phyloP scores from a whole-genome alignment of 1,140 invertebrate species.

The Sinonovacula constricta region DNA sequence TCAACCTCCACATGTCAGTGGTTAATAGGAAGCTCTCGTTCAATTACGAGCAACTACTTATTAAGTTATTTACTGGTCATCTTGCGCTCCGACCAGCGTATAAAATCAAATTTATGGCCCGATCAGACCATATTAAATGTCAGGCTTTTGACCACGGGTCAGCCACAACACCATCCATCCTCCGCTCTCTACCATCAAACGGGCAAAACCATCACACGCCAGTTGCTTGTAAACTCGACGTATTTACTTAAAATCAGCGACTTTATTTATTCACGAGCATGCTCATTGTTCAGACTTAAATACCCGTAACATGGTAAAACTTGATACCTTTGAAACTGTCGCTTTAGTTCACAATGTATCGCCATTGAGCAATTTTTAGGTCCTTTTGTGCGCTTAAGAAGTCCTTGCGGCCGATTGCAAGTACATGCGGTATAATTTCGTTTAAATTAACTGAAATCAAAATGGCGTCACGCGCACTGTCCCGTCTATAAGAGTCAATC shows the following conservation, averaged over 20 bases:
- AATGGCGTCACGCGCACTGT: constrained; percentile 11
- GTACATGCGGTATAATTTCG: constrained; percentile 41
- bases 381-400: constrained; percentile 33
- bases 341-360: constrained; percentile 42
- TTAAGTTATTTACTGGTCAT: constrained; percentile 48
- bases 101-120: constrained; percentile 28
- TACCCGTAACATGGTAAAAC: constrained; percentile 51
- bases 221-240: too few species aligned
- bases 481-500: constrained; percentile 21
- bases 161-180: too few species aligned
- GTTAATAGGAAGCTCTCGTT: neutral
- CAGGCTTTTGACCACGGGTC: constrained; percentile 19
- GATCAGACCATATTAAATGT: constrained; percentile 23
- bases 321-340: constrained; percentile 44
- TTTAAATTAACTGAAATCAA: constrained; percentile 53
- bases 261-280: constrained; percentile 48
- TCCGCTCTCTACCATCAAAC: too few species aligned
- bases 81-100: constrained; percentile 40
- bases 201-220: too few species aligned
- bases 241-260: too few species aligned
- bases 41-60: neutral
- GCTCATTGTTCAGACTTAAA: constrained; percentile 49
- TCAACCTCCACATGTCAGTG: neutral
- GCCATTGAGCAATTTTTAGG: constrained; percentile 51
- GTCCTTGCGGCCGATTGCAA: constrained; percentile 35